These are phyloP conservation scores for Papilio demoleus DNA, from an alignment of 2,888 invertebrate species.

Conservation along the genomic window DNA sequence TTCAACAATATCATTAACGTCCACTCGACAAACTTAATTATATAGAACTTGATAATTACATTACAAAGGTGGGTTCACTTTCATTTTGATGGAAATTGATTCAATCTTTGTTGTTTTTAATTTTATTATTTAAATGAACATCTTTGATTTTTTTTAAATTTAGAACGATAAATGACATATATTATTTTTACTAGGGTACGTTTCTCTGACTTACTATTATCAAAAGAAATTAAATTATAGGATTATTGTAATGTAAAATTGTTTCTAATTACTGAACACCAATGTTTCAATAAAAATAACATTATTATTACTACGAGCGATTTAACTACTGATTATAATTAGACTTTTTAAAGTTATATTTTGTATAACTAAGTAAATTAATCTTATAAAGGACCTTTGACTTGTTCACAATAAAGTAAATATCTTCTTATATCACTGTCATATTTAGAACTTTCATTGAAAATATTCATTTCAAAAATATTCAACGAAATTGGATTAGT, in stretches of 20 bases:
- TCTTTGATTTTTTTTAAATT: background rate
- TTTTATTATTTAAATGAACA: background rate
- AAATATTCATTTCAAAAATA: background rate
- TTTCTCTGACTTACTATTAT: background rate
- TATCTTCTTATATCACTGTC: background rate
- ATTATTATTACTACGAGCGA: background rate
- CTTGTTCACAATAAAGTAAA: background rate
- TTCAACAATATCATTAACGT: slow-evolving; percentile 35
- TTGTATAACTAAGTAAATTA: background rate
- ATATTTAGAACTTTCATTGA: background rate
- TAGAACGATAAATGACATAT: background rate
- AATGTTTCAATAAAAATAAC: background rate
- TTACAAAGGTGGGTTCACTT: slow-evolving; percentile 16
- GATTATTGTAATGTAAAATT: background rate
- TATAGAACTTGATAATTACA: slow-evolving; percentile 33
- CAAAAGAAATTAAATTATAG: background rate
- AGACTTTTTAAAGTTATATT: too few species aligned
- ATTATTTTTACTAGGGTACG: background rate
- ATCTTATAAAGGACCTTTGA: too few species aligned
- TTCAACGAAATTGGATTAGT: background rate
- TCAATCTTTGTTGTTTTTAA: slow-evolving; percentile 8
- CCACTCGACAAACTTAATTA: slow-evolving; percentile 34
- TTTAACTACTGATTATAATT: background rate
- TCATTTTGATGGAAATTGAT: background rate
- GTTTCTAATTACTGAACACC: background rate